phyloP scores from a whole-genome alignment of 2,888 invertebrate species.

The Drosophila anceps region DNA sequence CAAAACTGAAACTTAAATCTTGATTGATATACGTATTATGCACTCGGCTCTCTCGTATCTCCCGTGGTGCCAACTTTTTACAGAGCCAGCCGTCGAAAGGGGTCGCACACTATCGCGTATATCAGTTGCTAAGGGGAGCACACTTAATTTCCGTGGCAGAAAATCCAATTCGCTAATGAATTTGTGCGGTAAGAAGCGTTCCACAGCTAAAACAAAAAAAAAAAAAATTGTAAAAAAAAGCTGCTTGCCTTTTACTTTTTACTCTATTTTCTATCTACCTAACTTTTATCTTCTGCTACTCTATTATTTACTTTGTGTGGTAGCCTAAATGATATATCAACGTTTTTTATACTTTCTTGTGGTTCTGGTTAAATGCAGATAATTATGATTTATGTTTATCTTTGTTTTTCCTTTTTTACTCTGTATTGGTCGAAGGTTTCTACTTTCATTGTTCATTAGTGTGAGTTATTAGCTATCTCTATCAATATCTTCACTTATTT shows the following conservation, averaged over 20 bases:
- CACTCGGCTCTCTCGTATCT: slow-evolving; percentile 57
- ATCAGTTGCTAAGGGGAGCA: slow-evolving; percentile 92
- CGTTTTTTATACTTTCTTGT: slow-evolving; percentile 2
- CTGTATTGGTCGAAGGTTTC: slow-evolving; percentile 1
- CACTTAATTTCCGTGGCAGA: slow-evolving; percentile 95
- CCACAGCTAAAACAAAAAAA: slow-evolving; percentile 67
- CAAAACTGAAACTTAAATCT: slow-evolving; percentile 40
- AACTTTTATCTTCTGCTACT: slow-evolving; percentile 39
- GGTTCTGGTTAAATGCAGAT: slow-evolving; percentile 26
- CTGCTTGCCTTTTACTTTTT: slow-evolving; percentile 65
- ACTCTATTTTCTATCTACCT: slow-evolving; percentile 42
- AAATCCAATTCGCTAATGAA: slow-evolving; percentile 98
- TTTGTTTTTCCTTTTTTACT: not conserved
- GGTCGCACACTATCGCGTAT: slow-evolving; percentile 88
- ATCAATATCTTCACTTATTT: not conserved
- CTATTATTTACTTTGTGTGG: slow-evolving; percentile 37
- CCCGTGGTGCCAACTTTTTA: slow-evolving; percentile 71
- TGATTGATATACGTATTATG: slow-evolving; percentile 49
- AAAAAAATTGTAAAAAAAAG: slow-evolving; percentile 39
- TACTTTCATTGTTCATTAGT: slow-evolving; percentile 15
- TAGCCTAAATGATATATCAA: slow-evolving; percentile 18
- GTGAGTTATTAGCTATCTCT: not conserved
- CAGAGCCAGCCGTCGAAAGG: slow-evolving; percentile 87
- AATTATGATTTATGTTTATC: slow-evolving; percentile 17
- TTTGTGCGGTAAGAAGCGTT: slow-evolving; percentile 94